A percentile compares a stretch with the other conserved stretches of the same genome.
These are phyloP conservation scores for Galeopsomyia nigrocyanea DNA, from an alignment of 2,888 invertebrate genomes.

Conservation along the genomic window DNA sequence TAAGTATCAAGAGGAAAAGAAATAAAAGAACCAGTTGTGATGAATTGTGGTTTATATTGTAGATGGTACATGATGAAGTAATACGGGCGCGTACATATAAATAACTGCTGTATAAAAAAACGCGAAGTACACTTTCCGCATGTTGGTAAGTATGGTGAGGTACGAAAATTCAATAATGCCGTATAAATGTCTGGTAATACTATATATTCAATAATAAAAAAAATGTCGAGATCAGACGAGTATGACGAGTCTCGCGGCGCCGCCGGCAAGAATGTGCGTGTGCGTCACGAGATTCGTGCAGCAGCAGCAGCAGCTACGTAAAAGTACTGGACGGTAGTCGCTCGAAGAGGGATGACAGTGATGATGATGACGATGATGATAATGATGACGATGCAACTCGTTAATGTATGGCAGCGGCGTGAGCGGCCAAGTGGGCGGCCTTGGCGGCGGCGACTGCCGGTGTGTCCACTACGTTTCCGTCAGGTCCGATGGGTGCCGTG, in stretches of 20 bases:
- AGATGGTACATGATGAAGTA: slow-evolving; percentile 27
- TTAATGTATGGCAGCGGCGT: slow-evolving; percentile 50
- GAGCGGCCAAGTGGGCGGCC: slow-evolving; percentile 60
- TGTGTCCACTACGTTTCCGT: slow-evolving; percentile 62
- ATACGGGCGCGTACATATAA: slow-evolving; percentile 21
- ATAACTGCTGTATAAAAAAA: slow-evolving; percentile 14
- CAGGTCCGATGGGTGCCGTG: slow-evolving; percentile 58
- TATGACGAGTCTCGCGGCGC: neutral
- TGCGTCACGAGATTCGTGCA: no score
- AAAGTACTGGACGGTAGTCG: no score
- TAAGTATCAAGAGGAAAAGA: neutral
- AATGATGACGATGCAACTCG: neutral
- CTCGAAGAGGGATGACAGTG: neutral
- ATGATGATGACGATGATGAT: slow-evolving; percentile 2
- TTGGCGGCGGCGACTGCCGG: slow-evolving; percentile 65
- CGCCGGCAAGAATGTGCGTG: neutral
- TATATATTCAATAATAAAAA: slow-evolving; percentile 6
- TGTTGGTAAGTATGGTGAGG: neutral
- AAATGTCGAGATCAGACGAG: slow-evolving; percentile 5
- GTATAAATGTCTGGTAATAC: no score
- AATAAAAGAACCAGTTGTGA: neutral
- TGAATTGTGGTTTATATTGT: slow-evolving; percentile 36
- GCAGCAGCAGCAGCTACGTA: no score
- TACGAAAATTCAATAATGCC: no score
- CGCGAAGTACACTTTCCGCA: slow-evolving; percentile 16